Conservation (phyloP, 1,140 invertebrate species). For the Plectus sambesii region DNA sequence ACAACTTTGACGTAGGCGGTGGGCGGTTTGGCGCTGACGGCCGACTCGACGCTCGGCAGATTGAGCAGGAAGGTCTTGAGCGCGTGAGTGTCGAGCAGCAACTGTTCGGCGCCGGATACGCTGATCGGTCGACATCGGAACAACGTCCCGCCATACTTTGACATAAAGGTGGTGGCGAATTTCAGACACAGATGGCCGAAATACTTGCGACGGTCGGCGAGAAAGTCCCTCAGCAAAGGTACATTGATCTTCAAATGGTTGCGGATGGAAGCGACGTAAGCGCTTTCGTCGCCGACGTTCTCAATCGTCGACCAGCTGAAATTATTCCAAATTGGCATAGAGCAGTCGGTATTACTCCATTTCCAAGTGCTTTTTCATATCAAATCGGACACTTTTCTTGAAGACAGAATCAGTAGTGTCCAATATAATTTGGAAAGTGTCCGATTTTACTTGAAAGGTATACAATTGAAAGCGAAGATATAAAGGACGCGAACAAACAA, state of each 20-base stretch:
- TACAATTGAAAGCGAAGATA: constrained; percentile 7
- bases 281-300: constrained; percentile 87
- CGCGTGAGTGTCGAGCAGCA: constrained; percentile 93
- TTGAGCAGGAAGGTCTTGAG: constrained; percentile 89
- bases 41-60: constrained; percentile 78
- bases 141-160: constrained; percentile 80
- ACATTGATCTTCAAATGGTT: constrained; percentile 74
- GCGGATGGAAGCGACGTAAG: constrained; percentile 79
- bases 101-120: constrained; percentile 78
- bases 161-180: constrained; percentile 64
- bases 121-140: constrained; percentile 88
- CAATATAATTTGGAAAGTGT: no score
- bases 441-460: neutral
- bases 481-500: constrained; percentile 3
- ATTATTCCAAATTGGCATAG: no score
- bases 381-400: no score
- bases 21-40: constrained; percentile 47
- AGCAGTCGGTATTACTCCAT: no score
- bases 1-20: constrained; percentile 67
- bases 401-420: no score
- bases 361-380: no score
- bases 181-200: constrained; percentile 95
- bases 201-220: constrained; percentile 89
- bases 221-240: constrained; percentile 74
- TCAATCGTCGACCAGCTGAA: constrained; percentile 75